These are phyloP conservation scores for Triplophysa bombifrons DNA, from an alignment of 2,797 vertebrate species.

Conservation along the genomic window DNA sequence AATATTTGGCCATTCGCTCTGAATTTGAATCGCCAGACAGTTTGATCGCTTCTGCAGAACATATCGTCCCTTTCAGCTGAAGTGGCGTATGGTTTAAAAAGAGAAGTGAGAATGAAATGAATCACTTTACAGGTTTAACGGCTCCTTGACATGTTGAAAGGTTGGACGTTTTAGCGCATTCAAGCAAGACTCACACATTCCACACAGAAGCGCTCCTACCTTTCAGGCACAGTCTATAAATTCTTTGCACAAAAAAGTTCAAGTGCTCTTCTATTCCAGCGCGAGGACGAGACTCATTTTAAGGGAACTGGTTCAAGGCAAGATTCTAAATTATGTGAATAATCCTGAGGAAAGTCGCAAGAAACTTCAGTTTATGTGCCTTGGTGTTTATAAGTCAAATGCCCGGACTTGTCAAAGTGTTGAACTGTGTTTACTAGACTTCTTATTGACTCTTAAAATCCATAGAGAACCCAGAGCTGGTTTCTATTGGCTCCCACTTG, in stretches of 20 bases:
- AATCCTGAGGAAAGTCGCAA: conserved; percentile 1
- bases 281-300: conserved; percentile 10
- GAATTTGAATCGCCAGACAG: conserved; percentile 17
- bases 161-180: conserved; percentile 36
- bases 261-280: conserved; percentile 38
- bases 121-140: conserved; percentile 47
- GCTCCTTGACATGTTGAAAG: conserved; percentile 27
- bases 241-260: conserved; percentile 39
- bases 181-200: conserved; percentile 42
- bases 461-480: conserved; percentile 29
- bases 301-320: conserved; percentile 26
- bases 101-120: conserved; percentile 36
- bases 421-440: conserved; percentile 53
- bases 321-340: conserved; percentile 5
- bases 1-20: conserved; percentile 1
- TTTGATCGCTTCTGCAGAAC: conserved; percentile 22
- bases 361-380: conserved; percentile 1
- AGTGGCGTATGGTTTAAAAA: conserved; percentile 36
- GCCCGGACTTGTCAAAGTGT: conserved; percentile 27
- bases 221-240: conserved; percentile 46
- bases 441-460: conserved; percentile 70
- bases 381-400: neutral
- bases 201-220: conserved; percentile 48
- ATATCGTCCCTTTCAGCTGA: conserved; percentile 26
- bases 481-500: conserved; percentile 73